Base-by-base conservation (phyloP, 1,140 invertebrate genomes). In the Drosophila parabipectinata region DNA sequence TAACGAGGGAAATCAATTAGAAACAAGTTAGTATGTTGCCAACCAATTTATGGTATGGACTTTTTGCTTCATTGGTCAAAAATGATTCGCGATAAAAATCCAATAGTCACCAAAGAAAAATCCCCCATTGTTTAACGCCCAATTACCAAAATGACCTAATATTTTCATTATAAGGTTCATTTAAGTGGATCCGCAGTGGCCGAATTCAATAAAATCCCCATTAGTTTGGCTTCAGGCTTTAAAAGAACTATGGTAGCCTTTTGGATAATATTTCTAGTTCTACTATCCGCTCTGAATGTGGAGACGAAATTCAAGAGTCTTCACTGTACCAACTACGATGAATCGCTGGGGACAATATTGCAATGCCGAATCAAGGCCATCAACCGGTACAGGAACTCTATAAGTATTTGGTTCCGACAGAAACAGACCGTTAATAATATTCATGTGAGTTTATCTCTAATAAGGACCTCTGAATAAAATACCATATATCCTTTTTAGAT, bases 281-380 rank as follows among this genome's bases (percentile, higher is more conserved):
- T 69, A 8, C 15, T 37, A 2, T 56, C 9, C n/a, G 14, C 45
- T 8, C 21, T 57, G 52, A 51, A 67, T 12, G 62, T 74, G 45
- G 58, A 74, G 24, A 6, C 59, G 26, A 73, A 74, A 21, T 73
- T 64, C 34, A 73, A 74, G 39, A 64, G 51, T 45, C 72, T 74
- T 3, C 47, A 73, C 32, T 74, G 72, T 12, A 30, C 32, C 1
- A 39, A 62, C 12, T 51, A 64, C 15, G 39, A 73, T 10, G 62
- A 45, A 9, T 8, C 47, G 1, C 28, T 44, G 2, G 69, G 59
- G 8, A 52, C 57, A 37, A 64, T 74, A 28, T 8, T 21, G 7
- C n/a, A 45, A 0, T 73, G 69, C 39, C 47, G 9, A 63, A 74
- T 74, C 26, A 74, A 74, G 28, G 58, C 59, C 26, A 74, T 74